Base-by-base conservation (phyloP, 2,888 invertebrate genomes). In the Drosophila anomelani region DNA sequence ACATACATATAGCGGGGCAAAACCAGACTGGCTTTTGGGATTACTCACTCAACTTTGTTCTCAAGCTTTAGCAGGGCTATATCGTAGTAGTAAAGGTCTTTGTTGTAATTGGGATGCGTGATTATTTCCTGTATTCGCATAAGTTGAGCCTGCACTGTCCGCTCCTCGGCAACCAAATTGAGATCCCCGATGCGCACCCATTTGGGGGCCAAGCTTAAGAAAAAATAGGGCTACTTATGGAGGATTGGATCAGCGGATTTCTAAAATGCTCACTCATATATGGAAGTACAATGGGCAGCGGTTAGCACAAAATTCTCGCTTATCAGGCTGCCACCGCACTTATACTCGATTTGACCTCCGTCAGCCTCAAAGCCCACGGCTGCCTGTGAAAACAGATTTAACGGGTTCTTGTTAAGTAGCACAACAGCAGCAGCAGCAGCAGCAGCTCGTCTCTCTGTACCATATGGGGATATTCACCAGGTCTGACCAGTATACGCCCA, bases 381-480 rank as follows among this genome's bases (percentile, higher is more conserved):
- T 26, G 90, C 86, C 90, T 91, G 64, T 6, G 39, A 55, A 58
- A 53, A 56, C 9, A 72, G 56, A 73, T 54, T 55, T 36, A 38
- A 43, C 23, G 63, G 61, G 43, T 43, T 69, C 34, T 49, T 17
- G 49, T 68, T 60, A 41, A 54, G 57, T 26, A 15, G 32, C 13
- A 23, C 47, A 47, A 12, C 36, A 32, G 20, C 29, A 23, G 39
- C 13, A 47, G 20, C 29, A 23, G 39, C 13, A 47, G n/a, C 39
- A 23, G 39, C n/a, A 15, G 10, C 55, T 66, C 62, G 64, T 47
- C 32, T 39, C 1, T 38, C 13, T 23, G 10, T 85, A 92, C 92
- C 92, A 92, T 92, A 64, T 92, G 92, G 0, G 92, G 92, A 77
- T 91, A 92, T 85, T 92, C 85, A 32, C 92, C 92, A 9, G 92